Evolutionary conservation across 2,888 invertebrate species (phyloP).

Genomic region (Dascillus cervinus): DNA sequence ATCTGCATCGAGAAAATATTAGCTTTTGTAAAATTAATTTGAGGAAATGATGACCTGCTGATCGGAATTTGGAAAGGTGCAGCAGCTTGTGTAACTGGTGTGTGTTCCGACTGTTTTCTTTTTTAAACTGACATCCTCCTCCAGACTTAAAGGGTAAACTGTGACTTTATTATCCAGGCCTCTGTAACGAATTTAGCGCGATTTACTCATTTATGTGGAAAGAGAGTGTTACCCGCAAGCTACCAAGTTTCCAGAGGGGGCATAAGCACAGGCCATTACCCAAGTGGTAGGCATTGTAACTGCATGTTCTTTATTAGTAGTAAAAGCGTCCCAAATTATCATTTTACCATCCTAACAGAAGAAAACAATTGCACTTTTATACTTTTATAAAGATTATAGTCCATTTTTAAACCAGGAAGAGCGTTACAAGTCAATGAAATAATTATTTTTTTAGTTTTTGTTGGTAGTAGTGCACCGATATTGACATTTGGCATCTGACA

Average conservation of each 20-base stretch:
- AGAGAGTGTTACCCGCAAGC: slow-evolving; percentile 71
- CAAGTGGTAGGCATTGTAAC: slow-evolving; percentile 96
- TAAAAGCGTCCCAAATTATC: slow-evolving; percentile 98
- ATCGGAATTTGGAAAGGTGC: slow-evolving; percentile 96
- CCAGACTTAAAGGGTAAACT: slow-evolving; percentile 88
- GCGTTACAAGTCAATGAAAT: too few relatives aligned
- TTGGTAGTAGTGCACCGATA: too few relatives aligned
- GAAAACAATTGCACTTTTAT: slow-evolving; percentile 4
- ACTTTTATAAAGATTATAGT: too few relatives aligned
- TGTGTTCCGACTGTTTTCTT: slow-evolving; percentile 96
- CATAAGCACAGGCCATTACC: slow-evolving; percentile 97
- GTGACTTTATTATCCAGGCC: slow-evolving; percentile 99
- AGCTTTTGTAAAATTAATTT: slow-evolving; percentile 3
- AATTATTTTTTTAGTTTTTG: too few relatives aligned
- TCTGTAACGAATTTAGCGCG: slow-evolving; percentile 44
- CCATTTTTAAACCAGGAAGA: too few relatives aligned
- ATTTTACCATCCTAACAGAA: slow-evolving; percentile 84
- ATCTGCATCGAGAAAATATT: slow-evolving; percentile 47
- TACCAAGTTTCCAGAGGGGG: slow-evolving; percentile 85
- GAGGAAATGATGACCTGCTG: slow-evolving; percentile 69
- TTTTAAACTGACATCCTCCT: slow-evolving; percentile 85
- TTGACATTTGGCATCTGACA: too few relatives aligned
- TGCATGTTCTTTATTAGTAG: slow-evolving; percentile 93
- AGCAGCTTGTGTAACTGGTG: slow-evolving; percentile 97
- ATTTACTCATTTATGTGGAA: slow-evolving; percentile 1